Percentiles rank a stretch among this genome's conserved stretches.
Conservation (phyloP, 2,797 vertebrate genomes). For the Alca torda region DNA sequence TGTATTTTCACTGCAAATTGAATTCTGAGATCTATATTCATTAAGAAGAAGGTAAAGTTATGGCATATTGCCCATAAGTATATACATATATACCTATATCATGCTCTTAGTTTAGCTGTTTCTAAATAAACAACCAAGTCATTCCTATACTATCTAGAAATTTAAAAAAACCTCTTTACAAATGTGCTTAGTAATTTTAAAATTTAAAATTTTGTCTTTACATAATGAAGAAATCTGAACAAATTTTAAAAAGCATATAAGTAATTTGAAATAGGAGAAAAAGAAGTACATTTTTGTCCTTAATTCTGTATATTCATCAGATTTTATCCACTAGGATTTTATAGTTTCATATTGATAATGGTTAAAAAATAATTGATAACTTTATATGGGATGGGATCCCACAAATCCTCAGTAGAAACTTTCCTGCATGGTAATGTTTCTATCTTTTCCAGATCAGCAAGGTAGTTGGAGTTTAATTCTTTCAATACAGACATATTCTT, state of each 20-base stretch:
- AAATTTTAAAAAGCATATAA: not conserved
- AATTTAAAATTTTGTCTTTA: not conserved
- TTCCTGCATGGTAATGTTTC: not conserved
- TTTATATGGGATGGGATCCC: not conserved
- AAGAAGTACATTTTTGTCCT: not conserved
- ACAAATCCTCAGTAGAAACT: not conserved
- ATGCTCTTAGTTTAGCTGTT: not conserved
- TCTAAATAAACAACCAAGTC: not conserved
- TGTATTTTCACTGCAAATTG: not conserved
- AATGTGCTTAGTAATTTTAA: not conserved
- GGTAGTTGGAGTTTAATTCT: not conserved
- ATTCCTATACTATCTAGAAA: not conserved
- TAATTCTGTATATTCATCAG: not conserved
- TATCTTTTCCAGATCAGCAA: not conserved
- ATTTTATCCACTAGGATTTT: not conserved
- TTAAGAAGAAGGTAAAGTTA: not conserved
- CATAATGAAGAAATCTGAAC: not conserved
- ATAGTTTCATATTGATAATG: not conserved
- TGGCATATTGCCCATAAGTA: not conserved
- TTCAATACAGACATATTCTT: not conserved
- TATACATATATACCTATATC: accelerated
- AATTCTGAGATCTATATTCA: not conserved
- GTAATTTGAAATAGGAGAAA: not conserved
- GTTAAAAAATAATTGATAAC: not conserved
- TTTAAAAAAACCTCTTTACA: not conserved